phyloP scores from a whole-genome alignment of 2,797 vertebrate species.

The Gallirallus australis region DNA sequence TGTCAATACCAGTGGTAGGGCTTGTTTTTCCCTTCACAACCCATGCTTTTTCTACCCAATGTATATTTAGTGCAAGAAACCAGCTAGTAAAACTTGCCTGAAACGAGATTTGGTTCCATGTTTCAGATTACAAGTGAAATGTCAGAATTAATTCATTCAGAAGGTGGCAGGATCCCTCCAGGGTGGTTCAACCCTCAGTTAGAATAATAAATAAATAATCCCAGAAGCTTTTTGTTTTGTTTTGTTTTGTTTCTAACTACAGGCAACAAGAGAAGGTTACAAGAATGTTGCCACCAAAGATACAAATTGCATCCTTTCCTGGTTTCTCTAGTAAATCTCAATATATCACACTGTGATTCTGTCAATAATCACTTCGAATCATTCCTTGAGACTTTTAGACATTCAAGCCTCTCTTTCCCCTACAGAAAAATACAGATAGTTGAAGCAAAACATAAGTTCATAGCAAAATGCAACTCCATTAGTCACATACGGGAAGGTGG shows the following conservation, averaged over 20 bases:
- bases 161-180: not conserved
- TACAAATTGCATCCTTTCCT: slow-evolving; percentile 18
- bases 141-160: slow-evolving; percentile 34
- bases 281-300: slow-evolving; percentile 9
- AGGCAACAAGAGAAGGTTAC: not conserved
- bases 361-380: slow-evolving; percentile 49
- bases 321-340: slow-evolving; percentile 45
- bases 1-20: not conserved
- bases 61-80: not conserved
- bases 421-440: not conserved
- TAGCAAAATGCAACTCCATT: not conserved
- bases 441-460: not conserved
- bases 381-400: slow-evolving; percentile 7
- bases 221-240: not conserved
- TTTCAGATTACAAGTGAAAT: slow-evolving; percentile 31
- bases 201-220: slow-evolving; percentile 36
- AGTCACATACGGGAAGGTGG: not conserved
- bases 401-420: not conserved
- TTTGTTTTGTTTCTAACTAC: not conserved
- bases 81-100: slow-evolving; percentile 9
- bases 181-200: not conserved
- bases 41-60: not conserved
- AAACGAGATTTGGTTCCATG: not conserved
- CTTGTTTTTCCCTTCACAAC: not conserved
- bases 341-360: slow-evolving; percentile 10